A percentile compares a stretch with the other conserved stretches of the same genome.
Conservation (phyloP, 1,140 invertebrate genomes). For the Nasonia longicornis region DNA sequence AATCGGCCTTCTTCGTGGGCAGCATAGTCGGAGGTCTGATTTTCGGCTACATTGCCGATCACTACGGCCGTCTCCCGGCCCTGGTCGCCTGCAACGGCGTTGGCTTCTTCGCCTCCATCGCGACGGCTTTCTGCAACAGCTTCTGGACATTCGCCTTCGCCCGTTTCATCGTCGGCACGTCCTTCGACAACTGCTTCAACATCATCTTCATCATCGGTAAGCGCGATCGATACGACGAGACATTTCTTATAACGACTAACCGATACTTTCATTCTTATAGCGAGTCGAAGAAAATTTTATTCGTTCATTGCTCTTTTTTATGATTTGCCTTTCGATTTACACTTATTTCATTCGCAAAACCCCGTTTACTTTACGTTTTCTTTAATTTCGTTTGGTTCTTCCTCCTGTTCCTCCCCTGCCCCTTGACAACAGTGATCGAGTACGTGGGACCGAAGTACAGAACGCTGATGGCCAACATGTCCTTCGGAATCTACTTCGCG, state of each 20-base stretch:
- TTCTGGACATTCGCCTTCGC: constrained; percentile 84
- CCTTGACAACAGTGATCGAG: constrained; percentile 77
- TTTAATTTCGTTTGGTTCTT: background rate
- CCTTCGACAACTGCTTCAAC: constrained; percentile 91
- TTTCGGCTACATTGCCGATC: constrained; percentile 71
- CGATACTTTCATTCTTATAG: too few species aligned
- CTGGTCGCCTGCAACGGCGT: constrained; percentile 79
- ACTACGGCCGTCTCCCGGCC: constrained; percentile 69
- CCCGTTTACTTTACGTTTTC: constrained; percentile 2
- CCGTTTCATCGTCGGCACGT: constrained; percentile 84
- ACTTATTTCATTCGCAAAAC: too few species aligned
- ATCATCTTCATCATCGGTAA: constrained; percentile 92
- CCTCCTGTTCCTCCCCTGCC: background rate
- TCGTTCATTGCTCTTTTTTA: background rate
- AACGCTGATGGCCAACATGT: constrained; percentile 90
- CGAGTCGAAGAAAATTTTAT: background rate
- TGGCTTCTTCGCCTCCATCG: constrained; percentile 82
- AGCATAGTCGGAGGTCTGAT: constrained; percentile 69
- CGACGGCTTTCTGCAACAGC: constrained; percentile 78
- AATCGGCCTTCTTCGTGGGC: constrained; percentile 75
- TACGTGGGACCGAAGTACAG: constrained; percentile 89
- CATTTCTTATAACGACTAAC: too few species aligned
- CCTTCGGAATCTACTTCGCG: constrained; percentile 89
- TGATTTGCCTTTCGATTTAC: constrained; percentile 4
- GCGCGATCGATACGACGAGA: background rate